phyloP scores from a whole-genome alignment of 2,888 invertebrate genomes.

The Apamea monoglypha region DNA sequence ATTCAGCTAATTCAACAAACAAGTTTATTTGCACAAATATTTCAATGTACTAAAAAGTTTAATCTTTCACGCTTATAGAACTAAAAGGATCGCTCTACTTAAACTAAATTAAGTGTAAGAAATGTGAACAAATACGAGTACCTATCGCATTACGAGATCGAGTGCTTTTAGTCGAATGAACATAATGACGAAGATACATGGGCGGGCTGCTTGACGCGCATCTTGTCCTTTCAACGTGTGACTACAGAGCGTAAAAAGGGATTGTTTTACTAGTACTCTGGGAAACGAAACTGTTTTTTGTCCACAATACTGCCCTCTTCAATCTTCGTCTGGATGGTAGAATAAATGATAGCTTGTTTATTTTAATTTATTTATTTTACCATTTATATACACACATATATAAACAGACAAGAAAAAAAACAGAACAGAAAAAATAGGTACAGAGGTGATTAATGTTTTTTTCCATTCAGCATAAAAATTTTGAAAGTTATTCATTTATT shows the following conservation, averaged over 20 bases:
- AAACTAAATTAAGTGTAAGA: constrained; percentile 78
- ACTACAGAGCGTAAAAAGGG: constrained; percentile 8
- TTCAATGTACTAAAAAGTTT: constrained; percentile 57
- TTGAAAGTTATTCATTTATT: background rate
- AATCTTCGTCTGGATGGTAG: background rate
- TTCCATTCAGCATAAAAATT: background rate
- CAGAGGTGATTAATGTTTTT: too few species aligned
- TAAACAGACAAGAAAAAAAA: too few species aligned
- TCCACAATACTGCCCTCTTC: background rate
- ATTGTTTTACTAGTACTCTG: constrained; percentile 25
- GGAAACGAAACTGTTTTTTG: constrained; percentile 12
- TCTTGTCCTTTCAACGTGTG: constrained; percentile 41
- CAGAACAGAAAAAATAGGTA: too few species aligned
- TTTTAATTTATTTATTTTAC: background rate
- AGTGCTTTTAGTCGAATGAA: constrained; percentile 81
- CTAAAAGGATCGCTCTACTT: constrained; percentile 72
- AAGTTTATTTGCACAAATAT: constrained; percentile 45
- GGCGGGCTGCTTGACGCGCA: constrained; percentile 52
- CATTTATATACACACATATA: too few species aligned
- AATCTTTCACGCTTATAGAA: constrained; percentile 60
- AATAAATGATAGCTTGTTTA: background rate
- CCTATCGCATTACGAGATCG: constrained; percentile 75
- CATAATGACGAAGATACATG: constrained; percentile 70
- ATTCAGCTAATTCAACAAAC: constrained; percentile 25
- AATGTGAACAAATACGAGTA: constrained; percentile 75